Evolutionary conservation across 2,113 vertebrate genomes (phyloP), one percentile per base, ranked within the genome.

Genomic region (Orientallactaga bullata): DNA sequence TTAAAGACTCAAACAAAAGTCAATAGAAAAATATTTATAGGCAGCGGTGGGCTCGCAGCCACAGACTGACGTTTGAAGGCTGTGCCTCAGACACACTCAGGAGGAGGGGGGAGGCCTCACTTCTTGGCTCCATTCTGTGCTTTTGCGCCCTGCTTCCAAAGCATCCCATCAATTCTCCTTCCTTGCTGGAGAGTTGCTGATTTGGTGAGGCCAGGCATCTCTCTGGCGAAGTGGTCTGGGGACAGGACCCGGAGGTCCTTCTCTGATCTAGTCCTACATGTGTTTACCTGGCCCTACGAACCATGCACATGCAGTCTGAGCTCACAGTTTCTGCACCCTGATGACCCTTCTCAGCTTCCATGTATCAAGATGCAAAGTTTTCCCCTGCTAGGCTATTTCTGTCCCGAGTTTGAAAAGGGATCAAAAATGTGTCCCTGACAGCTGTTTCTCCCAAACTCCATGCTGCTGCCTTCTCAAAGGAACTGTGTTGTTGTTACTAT

Each of bases 1-100:
- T 97, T 97, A 98, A 97, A 97, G 95, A 97, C 86, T 61, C 94
- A 95, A 96, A 95, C 91, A 95, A 95, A 96, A 96, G 87, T 91
- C 96, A 91, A 91, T 94, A 94, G 86, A 95, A 86, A 87, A 92
- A 89, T 92, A 95, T 93, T 89, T 97, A 94, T 88, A 89, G 93
- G 81, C 15, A 5, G 66, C 23, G 42, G 28, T 61, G 83, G 88
- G 76, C 55, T 35, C 0, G 1, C 84, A 85, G 93, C 91, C 69
- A n/a, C 0, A 0, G 28, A 1, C 37, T 28, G n/a, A 68, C 4
- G 63, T 63, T 76, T 30, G 83, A n/a, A 74, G 82, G 84, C 0
- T 28, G 5, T 69, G 28, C 30, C 78, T 91, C 42, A 28, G 61
- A 37, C 1, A 13, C 42, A 32, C 0, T n/a, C n/a, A 0, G 17